A percentile compares a stretch with the other conserved stretches of the same genome.
Evolutionary conservation across 2,113 vertebrate species (phyloP).

Genomic region (Choloepus hoffmanni): DNA sequence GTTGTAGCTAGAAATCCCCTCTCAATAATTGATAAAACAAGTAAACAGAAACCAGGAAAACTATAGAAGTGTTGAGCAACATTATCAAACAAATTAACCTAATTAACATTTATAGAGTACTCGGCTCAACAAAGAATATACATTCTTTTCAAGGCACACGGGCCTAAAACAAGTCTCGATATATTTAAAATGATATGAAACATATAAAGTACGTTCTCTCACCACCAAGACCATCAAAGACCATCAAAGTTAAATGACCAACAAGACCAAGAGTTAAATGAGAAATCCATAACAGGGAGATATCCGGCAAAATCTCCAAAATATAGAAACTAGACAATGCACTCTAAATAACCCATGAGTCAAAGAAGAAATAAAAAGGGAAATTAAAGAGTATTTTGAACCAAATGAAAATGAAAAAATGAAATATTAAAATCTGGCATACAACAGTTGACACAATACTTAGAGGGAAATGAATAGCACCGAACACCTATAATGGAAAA

Average conservation of each 20-base stretch:
- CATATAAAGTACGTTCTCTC: neutral
- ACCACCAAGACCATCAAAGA: neutral
- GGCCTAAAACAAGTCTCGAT: neutral
- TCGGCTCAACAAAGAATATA: neutral
- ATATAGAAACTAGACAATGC: neutral
- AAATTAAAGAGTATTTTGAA: neutral
- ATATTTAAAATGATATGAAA: neutral
- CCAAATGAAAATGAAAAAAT: neutral
- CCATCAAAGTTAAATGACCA: too few relatives aligned
- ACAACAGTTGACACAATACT: neutral
- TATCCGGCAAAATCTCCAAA: neutral
- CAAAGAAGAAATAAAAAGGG: neutral
- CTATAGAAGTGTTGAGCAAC: neutral
- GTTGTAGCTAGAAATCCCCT: too few relatives aligned
- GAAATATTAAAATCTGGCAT: neutral
- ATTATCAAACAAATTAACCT: neutral
- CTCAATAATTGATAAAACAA: neutral
- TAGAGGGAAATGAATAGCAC: neutral
- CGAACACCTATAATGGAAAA: neutral
- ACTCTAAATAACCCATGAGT: neutral
- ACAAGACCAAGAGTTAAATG: neutral
- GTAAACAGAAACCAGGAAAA: neutral
- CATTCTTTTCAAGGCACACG: neutral
- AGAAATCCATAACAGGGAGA: neutral
- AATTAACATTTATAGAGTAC: neutral